These are phyloP conservation scores for Oryzias celebensis DNA, from an alignment of 2,113 vertebrate species.

Conservation along the genomic window DNA sequence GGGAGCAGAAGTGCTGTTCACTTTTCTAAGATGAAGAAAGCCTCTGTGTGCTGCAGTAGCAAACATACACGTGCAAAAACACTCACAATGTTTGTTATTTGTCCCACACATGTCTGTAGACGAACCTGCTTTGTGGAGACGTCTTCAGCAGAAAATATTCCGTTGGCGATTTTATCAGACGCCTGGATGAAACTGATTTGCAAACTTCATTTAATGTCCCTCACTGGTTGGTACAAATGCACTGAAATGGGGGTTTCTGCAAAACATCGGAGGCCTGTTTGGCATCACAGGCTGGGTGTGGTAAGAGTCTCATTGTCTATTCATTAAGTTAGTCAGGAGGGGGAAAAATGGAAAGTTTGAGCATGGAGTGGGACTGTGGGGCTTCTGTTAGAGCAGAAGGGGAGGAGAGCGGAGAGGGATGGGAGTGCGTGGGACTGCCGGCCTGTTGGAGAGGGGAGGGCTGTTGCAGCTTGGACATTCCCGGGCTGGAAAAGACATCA, in stretches of 20 bases:
- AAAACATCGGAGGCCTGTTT: conserved; percentile 29
- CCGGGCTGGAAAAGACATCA: conserved; percentile 49
- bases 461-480: conserved; percentile 49
- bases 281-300: conserved; percentile 35
- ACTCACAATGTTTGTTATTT: too few relatives aligned
- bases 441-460: conserved; percentile 20
- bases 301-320: conserved; percentile 60
- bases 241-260: background rate
- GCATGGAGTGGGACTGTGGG: conserved; percentile 57
- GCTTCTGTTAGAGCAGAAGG: conserved; percentile 62
- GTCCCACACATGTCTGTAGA: too few relatives aligned
- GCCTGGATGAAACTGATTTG: too few relatives aligned
- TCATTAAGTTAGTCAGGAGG: conserved; percentile 46
- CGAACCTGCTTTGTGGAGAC: too few relatives aligned
- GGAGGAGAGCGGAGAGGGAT: conserved; percentile 1
- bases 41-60: too few relatives aligned
- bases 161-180: too few relatives aligned
- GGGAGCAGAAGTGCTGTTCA: too few relatives aligned
- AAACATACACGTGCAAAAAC: too few relatives aligned
- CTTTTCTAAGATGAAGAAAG: too few relatives aligned
- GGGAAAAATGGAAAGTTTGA: conserved; percentile 67
- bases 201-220: too few relatives aligned
- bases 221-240: background rate
- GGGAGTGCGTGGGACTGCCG: conserved; percentile 45
- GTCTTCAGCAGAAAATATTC: too few relatives aligned